Conservation (phyloP, 2,888 invertebrate genomes). For the Archaeoteleia sp. region DNA sequence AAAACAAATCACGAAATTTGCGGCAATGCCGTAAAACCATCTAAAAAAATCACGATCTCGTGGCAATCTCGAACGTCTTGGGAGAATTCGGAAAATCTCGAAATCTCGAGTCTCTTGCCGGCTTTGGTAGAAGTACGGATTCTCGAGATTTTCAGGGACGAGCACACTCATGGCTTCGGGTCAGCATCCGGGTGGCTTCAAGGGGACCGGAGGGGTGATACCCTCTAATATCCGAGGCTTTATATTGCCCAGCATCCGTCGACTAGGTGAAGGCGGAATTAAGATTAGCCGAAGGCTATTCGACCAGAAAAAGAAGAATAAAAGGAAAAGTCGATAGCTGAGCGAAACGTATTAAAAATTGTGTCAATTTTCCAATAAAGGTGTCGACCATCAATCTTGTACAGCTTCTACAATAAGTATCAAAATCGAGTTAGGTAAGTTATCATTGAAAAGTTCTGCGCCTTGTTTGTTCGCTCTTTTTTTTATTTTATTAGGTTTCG, state of each 20-base stretch:
- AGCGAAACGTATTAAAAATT: slow-evolving; percentile 37
- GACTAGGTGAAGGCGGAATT: slow-evolving; percentile 36
- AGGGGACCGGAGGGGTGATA: not conserved
- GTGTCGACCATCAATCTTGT: slow-evolving; percentile 36
- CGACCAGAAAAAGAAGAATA: slow-evolving; percentile 4
- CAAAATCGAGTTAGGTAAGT: no score
- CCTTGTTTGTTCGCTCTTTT: no score
- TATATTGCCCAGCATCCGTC: slow-evolving; percentile 31
- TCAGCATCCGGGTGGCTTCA: slow-evolving; percentile 18
- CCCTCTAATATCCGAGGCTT: slow-evolving; percentile 29
- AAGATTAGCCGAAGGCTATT: slow-evolving; percentile 38
- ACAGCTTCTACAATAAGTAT: slow-evolving; percentile 18
- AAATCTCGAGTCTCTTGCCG: slow-evolving; percentile 26
- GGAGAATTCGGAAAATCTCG: slow-evolving; percentile 44
- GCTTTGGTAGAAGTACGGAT: slow-evolving; percentile 36
- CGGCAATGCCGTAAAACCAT: no score
- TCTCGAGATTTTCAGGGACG: slow-evolving; percentile 46
- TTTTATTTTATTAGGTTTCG: not conserved
- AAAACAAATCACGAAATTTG: no score
- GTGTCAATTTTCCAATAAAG: slow-evolving; percentile 43
- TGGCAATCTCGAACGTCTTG: slow-evolving; percentile 25
- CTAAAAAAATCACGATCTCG: not conserved
- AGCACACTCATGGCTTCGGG: slow-evolving; percentile 24
- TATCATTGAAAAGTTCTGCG: no score
- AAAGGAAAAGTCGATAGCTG: slow-evolving; percentile 23